Evolutionary conservation across 2,113 vertebrate species (phyloP).

Genomic region (Procavia capensis): DNA sequence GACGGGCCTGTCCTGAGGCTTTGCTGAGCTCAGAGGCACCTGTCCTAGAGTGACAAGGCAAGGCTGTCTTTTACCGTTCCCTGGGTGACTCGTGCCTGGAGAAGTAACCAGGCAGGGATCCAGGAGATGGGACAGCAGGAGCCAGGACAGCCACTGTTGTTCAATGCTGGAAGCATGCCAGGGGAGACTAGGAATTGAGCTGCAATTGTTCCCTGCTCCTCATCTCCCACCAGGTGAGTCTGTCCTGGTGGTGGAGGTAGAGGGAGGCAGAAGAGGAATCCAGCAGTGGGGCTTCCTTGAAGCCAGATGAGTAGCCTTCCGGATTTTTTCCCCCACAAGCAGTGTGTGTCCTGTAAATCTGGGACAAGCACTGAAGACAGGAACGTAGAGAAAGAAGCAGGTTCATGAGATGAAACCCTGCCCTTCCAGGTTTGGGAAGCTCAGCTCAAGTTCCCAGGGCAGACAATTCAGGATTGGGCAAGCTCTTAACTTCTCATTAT

Average conservation of each 20-base stretch:
- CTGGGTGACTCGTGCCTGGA: background rate
- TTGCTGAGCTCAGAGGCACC: conserved; percentile 20
- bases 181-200: conserved; percentile 24
- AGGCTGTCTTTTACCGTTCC: conserved; percentile 62
- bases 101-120: conserved; percentile 63
- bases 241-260: background rate
- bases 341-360: conserved; percentile 17
- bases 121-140: conserved; percentile 58
- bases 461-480: background rate
- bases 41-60: conserved; percentile 68
- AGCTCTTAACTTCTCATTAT: background rate
- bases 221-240: background rate
- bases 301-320: conserved; percentile 17
- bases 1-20: background rate
- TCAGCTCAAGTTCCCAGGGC: background rate
- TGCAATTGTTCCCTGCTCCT: background rate
- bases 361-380: conserved; percentile 39
- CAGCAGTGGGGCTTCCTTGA: background rate
- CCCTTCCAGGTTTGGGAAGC: background rate
- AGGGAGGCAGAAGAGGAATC: background rate
- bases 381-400: background rate
- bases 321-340: conserved; percentile 34
- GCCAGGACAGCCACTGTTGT: conserved; percentile 32
- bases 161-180: conserved; percentile 2
- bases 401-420: conserved; percentile 3